Evolutionary conservation across 2,797 vertebrate species (phyloP), one percentile per base, ranked within the genome.

Genomic region (Thalassophryne amazonica): DNA sequence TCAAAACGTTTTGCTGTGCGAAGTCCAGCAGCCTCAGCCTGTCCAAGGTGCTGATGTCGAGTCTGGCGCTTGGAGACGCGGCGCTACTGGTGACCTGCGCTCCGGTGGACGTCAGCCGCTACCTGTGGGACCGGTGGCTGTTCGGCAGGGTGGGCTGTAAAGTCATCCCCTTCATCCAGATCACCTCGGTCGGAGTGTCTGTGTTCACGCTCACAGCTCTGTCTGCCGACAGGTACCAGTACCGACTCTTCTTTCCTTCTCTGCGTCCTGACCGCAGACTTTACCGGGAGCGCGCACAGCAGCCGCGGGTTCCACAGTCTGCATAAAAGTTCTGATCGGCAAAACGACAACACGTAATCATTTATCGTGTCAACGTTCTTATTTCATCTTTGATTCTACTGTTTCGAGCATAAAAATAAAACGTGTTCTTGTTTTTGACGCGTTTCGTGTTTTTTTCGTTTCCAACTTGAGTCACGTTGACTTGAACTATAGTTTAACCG

Each of bases 151-250:
- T 91, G 36, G 97, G 95, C 29, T 99, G 97, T 81, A 99, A 99
- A 83, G 89, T 98, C 62, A 95, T 99, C 54, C 92, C 96, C 30
- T 97, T 97, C 80, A 94, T 98, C 39, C 97, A 99, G 82, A 92
- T 98, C 28, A 98, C 95, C 14, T 98, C 97, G 0, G 95, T 99
- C 1, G 96, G 97, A 30, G 96, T 98, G 52, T 99, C 97, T 7
- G 96, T 99, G 60, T 99, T 99, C 69, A 99, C 97, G 0, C 93
- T 99, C 53, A 98, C 94, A 1, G 96, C 95, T 16, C 91, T 99
- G 47, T 95, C 95, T 0, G 97, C 95, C 25, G 97, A 99, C 91
- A 96, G 97, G 97, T 99, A 92, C 78, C 86, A 47, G 0, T 10
- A 3, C 12, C 1, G 0, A 8, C 30, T 27, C n/a, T 32, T 2